phyloP scores from a whole-genome alignment of 2,797 vertebrate genomes.

The Megalops cyprinoides region DNA sequence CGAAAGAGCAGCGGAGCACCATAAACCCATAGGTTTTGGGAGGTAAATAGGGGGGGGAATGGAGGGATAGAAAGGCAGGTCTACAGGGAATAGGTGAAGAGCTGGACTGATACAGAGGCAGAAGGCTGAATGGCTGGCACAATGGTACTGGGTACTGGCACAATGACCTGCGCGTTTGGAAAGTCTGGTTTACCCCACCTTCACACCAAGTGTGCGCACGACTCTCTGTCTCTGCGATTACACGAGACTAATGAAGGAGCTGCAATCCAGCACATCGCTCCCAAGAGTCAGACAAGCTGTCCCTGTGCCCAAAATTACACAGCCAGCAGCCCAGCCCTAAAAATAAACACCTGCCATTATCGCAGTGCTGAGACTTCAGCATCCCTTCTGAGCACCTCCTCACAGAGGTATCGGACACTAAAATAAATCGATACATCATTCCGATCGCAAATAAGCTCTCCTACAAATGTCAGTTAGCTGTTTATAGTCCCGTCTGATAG shows the following conservation, averaged over 20 bases:
- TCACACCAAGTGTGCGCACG: not conserved
- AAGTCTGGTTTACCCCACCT: too few species aligned
- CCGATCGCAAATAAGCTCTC: not conserved
- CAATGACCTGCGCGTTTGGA: too few species aligned
- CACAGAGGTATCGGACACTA: not conserved
- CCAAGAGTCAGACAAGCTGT: slow-evolving; percentile 1
- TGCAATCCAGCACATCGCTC: slow-evolving; percentile 1
- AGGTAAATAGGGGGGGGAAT: not conserved
- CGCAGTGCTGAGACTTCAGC: not conserved
- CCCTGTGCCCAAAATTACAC: not conserved
- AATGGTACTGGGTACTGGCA: not conserved
- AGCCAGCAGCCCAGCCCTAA: not conserved
- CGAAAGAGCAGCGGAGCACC: not conserved
- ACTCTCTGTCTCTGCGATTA: not conserved
- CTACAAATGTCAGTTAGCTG: not conserved
- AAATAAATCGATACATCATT: not conserved
- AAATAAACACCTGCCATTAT: slow-evolving; percentile 9
- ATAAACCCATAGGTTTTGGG: too few species aligned
- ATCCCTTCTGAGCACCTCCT: not conserved
- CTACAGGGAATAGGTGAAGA: not conserved
- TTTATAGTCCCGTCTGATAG: not conserved
- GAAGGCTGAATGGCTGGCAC: not conserved
- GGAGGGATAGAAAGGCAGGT: too few species aligned
- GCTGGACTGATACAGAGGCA: not conserved
- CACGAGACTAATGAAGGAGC: slow-evolving; percentile 2